Evolutionary conservation across 2,113 vertebrate genomes (phyloP).

Genomic region (Ophthalmolycus amberensis): DNA sequence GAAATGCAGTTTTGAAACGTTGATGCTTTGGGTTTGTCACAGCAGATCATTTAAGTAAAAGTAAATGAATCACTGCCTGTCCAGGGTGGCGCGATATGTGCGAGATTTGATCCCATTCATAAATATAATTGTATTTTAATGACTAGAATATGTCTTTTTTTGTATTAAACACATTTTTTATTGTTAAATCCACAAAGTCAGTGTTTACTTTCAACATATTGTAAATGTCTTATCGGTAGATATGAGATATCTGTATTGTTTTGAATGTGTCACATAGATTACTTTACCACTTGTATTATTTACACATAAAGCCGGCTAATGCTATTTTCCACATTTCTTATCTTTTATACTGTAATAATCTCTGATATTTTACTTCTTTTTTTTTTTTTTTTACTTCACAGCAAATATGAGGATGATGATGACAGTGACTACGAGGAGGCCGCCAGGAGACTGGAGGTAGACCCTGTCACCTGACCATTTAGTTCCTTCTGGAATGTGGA

Average conservation of each 20-base stretch:
- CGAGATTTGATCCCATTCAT: not conserved
- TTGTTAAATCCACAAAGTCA: not conserved
- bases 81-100: not conserved
- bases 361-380: not conserved
- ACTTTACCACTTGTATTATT: not conserved
- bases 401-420: slow-evolving; percentile 91
- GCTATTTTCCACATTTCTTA: not conserved
- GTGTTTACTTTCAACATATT: not conserved
- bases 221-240: not conserved
- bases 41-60: not conserved
- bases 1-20: not conserved
- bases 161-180: not conserved
- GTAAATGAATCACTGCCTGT: not conserved
- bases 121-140: not conserved
- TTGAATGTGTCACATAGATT: not conserved
- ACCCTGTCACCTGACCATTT: too few species aligned
- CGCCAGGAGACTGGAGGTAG: slow-evolving; percentile 70
- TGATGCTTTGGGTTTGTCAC: not conserved
- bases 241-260: not conserved
- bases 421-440: slow-evolving; percentile 81
- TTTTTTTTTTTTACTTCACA: slow-evolving; percentile 58
- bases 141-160: not conserved
- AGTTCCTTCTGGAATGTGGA: not conserved
- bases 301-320: not conserved
- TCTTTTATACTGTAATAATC: not conserved